Evolutionary conservation across 2,797 vertebrate genomes (phyloP).

Genomic region (Furcifer pardalis): DNA sequence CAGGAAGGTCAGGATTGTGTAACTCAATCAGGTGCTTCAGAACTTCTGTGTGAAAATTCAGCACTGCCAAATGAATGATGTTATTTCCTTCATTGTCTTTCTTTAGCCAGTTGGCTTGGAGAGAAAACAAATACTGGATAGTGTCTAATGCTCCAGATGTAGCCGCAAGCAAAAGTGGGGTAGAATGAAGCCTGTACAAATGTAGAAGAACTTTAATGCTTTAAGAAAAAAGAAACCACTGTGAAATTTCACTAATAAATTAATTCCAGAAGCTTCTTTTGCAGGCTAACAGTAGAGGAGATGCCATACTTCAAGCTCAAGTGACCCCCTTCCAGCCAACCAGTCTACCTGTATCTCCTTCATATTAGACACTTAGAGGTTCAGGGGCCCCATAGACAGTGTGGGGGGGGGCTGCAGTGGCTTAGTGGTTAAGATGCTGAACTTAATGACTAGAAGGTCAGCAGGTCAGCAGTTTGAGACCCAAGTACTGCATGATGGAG

Average conservation of each 20-base stretch:
- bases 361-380: too few species aligned
- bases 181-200: slow-evolving; percentile 70
- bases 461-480: too few species aligned
- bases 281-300: too few species aligned
- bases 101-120: slow-evolving; percentile 75
- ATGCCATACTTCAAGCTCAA: too few species aligned
- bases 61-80: slow-evolving; percentile 75
- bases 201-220: background rate
- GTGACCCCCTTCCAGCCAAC: too few species aligned
- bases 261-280: background rate
- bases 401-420: too few species aligned
- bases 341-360: too few species aligned
- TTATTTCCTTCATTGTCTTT: slow-evolving; percentile 77
- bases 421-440: too few species aligned
- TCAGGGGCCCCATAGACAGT: too few species aligned
- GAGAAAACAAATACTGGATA: slow-evolving; percentile 74
- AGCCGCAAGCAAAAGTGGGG: slow-evolving; percentile 76
- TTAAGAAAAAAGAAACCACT: background rate
- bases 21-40: slow-evolving; percentile 73
- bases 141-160: slow-evolving; percentile 77
- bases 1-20: slow-evolving; percentile 74
- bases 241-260: background rate
- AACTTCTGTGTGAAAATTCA: slow-evolving; percentile 78
- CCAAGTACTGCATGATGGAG: too few species aligned
- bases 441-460: too few species aligned